phyloP scores from a whole-genome alignment of 2,797 vertebrate species.

The Urocyon cinereoargenteus region DNA sequence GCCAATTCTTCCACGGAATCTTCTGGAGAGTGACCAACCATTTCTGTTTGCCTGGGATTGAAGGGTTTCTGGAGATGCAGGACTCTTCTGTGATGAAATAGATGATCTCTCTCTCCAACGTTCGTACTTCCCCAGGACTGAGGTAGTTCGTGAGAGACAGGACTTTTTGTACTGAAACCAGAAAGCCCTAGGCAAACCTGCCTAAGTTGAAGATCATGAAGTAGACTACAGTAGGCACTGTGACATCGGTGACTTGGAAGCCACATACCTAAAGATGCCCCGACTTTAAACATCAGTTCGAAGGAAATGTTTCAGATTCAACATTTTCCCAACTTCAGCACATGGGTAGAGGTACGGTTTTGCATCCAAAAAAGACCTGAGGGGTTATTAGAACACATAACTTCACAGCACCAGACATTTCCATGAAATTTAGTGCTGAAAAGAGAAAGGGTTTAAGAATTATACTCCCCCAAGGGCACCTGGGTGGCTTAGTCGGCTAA shows the following conservation, averaged over 20 bases:
- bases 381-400: neutral
- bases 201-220: neutral
- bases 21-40: neutral
- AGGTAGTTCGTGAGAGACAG: neutral
- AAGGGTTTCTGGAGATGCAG: neutral
- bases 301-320: neutral
- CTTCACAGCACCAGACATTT: neutral
- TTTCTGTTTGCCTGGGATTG: constrained; percentile 10
- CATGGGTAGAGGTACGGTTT: neutral
- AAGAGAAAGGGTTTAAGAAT: constrained; percentile 13
- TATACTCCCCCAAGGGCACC: neutral
- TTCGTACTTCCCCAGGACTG: neutral
- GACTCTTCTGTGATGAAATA: neutral
- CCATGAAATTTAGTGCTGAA: constrained; percentile 5
- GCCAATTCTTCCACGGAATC: neutral
- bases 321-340: neutral
- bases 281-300: neutral
- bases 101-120: neutral
- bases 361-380: neutral
- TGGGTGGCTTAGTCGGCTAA: no score
- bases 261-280: neutral
- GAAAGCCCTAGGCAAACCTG: neutral
- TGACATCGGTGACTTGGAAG: neutral
- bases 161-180: constrained; percentile 4
- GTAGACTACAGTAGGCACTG: neutral